phyloP scores from a whole-genome alignment of 1,140 invertebrate species.

The Oreohelix idahoensis region DNA sequence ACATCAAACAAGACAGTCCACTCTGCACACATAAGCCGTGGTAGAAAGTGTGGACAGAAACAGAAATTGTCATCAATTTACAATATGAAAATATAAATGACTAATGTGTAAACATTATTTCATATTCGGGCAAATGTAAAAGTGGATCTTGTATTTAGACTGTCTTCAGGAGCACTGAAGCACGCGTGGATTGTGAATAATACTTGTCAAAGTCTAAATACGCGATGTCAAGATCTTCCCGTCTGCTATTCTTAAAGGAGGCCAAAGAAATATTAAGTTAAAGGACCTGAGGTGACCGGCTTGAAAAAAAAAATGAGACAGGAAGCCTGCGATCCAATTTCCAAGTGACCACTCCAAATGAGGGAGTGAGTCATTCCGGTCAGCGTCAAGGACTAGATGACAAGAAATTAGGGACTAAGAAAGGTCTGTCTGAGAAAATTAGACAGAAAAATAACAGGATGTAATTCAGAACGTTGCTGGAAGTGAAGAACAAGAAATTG shows the following conservation, averaged over 20 bases:
- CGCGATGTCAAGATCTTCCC: neutral
- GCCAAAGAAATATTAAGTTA: neutral
- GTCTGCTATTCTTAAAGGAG: neutral
- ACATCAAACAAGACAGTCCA: no score
- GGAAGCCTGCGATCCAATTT: conserved; percentile 5
- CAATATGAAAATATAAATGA: no score
- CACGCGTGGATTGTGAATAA: no score
- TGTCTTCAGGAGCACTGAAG: no score
- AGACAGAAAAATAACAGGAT: neutral
- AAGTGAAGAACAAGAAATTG: no score
- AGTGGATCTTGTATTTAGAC: no score
- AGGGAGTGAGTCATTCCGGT: neutral
- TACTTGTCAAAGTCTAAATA: neutral
- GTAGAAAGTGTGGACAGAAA: no score
- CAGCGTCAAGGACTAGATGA: neutral
- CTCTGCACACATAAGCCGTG: no score
- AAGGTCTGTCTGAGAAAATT: neutral
- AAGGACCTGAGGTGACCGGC: neutral
- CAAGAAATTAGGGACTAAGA: neutral
- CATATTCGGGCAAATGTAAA: no score
- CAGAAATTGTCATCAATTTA: no score
- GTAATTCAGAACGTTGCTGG: neutral
- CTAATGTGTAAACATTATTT: no score
- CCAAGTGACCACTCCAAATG: conserved; percentile 12
- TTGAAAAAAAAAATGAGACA: neutral